A percentile compares a stretch with the other conserved stretches of the same genome.
phyloP scores from a whole-genome alignment of 2,113 vertebrate genomes.

The Silurus meridionalis region DNA sequence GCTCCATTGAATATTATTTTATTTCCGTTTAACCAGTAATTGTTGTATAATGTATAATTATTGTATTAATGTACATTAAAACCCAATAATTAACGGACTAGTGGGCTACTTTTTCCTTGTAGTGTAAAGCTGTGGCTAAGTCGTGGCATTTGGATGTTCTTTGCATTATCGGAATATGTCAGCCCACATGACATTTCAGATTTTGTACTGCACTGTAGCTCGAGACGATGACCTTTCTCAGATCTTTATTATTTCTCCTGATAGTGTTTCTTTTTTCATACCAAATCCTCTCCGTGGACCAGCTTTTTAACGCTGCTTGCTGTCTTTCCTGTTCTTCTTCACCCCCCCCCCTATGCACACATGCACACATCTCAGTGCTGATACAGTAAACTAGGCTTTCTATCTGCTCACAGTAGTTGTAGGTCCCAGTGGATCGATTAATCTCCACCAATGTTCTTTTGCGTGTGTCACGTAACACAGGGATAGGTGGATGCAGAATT shows the following conservation, averaged over 20 bases:
- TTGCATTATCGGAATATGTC: slow-evolving; percentile 2
- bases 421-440: background rate
- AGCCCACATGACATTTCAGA: slow-evolving; percentile 12
- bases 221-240: slow-evolving; percentile 27
- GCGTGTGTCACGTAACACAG: background rate
- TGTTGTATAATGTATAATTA: too few species aligned
- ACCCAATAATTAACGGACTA: background rate
- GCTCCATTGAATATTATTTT: too few species aligned
- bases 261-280: background rate
- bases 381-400: background rate
- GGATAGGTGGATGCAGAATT: too few species aligned
- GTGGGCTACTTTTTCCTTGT: background rate
- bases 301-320: background rate
- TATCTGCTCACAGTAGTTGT: background rate
- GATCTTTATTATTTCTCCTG: slow-evolving; percentile 19
- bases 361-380: background rate
- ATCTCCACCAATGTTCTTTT: background rate
- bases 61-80: background rate
- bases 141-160: slow-evolving; percentile 25
- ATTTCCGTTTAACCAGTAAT: too few species aligned
- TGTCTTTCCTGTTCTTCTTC: background rate
- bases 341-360: background rate
- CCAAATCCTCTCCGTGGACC: background rate
- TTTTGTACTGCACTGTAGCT: background rate
- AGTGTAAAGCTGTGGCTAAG: background rate